Evolutionary conservation across 2,797 vertebrate genomes (phyloP), one percentile per base, ranked within the genome.

Genomic region (Mormyrops boulengeri): DNA sequence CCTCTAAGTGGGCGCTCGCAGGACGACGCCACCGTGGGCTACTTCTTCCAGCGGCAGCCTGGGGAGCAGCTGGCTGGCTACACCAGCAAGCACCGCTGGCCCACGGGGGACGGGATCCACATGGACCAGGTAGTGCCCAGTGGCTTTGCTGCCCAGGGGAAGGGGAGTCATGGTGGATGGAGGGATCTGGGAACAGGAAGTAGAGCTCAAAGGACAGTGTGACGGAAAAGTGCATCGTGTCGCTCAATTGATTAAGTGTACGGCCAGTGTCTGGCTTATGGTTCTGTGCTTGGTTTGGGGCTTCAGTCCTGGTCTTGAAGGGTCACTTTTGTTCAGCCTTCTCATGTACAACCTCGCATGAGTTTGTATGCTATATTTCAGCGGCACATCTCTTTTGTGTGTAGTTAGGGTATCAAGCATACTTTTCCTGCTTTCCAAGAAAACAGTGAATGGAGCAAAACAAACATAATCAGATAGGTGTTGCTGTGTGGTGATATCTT

Each of bases 11-110:
- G 94, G 3, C 87, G 92, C 88, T 97, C 95, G 90, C 95, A 95
- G 94, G 96, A 96, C 88, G 94, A 94, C 9, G 95, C 95, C 87
- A 93, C 95, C 2, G 95, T 93, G 80, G 95, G 95, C 66, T 96
- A 94, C 94, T 97, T 96, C 91, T 97, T 96, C 93, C 96, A 96
- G 93, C 94, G 95, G 92, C 96, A 95, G 90, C 93, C 94, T 3
- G 96, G 94, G 49, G 96, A 96, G 92, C 95, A 96, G 91, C 91
- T 96, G 3, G 93, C 94, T 22, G 94, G 93, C 84, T 96, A 94
- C 90, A 90, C 91, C 30, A 94, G 93, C 90, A 96, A 95, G 88
- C 95, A 95, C 85, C 90, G 91, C 57, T 96, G 96, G 95, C 95
- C 94, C 22, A 94, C 95, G 92, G 95, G 95, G 80, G 95, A 94